Conservation (phyloP, 1,140 invertebrate species). For the Pseudobourletiella spinata region DNA sequence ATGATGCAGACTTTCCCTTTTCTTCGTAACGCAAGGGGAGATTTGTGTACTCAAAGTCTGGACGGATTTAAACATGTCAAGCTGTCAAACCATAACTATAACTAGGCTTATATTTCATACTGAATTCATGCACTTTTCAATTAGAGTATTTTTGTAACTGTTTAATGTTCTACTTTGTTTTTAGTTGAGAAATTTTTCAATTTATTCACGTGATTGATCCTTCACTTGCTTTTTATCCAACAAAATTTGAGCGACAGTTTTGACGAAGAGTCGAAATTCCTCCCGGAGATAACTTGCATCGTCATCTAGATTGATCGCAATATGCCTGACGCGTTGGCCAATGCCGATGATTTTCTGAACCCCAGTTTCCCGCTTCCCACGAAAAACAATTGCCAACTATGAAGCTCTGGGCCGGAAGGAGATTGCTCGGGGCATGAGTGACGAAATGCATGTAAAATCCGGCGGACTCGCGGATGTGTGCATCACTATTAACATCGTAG, state of each 20-base stretch:
- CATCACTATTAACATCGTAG: slow-evolving; percentile 28
- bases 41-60: too few relatives aligned
- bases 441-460: slow-evolving; percentile 29
- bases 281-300: slow-evolving; percentile 20
- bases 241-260: slow-evolving; percentile 25
- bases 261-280: slow-evolving; percentile 26
- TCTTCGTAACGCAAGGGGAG: too few relatives aligned
- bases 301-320: slow-evolving; percentile 31
- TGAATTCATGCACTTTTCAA: too few relatives aligned
- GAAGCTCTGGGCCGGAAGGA: slow-evolving; percentile 21
- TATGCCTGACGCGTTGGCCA: slow-evolving; percentile 17
- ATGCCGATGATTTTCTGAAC: slow-evolving; percentile 28
- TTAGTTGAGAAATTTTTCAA: too few relatives aligned
- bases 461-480: slow-evolving; percentile 14
- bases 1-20: too few relatives aligned
- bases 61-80: too few relatives aligned
- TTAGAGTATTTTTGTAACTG: too few relatives aligned
- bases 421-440: slow-evolving; percentile 17
- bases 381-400: slow-evolving; percentile 30
- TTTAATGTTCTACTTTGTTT: too few relatives aligned
- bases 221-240: slow-evolving; percentile 20
- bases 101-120: too few relatives aligned
- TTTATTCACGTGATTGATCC: too few relatives aligned
- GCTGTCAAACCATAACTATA: too few relatives aligned
- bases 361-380: slow-evolving; percentile 17